Evolutionary conservation across 2,888 invertebrate genomes (phyloP), one percentile per base, ranked within the genome.

Genomic region (Chymomyza fuscimana): DNA sequence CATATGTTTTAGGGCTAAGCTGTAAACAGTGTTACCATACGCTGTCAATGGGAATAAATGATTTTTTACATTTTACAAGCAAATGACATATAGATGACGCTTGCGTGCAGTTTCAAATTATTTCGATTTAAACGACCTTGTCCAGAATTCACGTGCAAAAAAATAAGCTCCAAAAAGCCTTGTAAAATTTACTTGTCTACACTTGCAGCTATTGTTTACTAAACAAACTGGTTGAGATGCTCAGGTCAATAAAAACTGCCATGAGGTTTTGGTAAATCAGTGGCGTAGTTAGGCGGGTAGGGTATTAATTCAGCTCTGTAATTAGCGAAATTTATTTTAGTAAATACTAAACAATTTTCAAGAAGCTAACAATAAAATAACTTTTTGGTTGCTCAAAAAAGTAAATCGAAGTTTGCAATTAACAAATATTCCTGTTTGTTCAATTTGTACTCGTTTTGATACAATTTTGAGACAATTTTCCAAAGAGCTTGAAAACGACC

Each of bases 121-220:
- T 51, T 51, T 1, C 25, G 25, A 25, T 25, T 12, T 16, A 52
- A 19, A 15, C 29, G 58, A 25, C 58, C 58, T 58, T 58, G 25
- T 5, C 10, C 25, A 29, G 0, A 25, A 58, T 58, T 58, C 29
- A 58, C 58, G 58, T 58, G 58, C 58, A 25, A 22, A 58, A 32
- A 58, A 58, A 15, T 58, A 29, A 58, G 22, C 25, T 32, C 0
- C 54, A 54, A 54, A 54, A 54, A 58, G 58, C 25, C 25, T 29
- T 58, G 56, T 56, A 25, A 19, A 58, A 25, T 25, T 22, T 4
- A 7, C 22, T 19, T 54, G 54, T 54, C 54, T 22, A 15, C 54
- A 54, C 54, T 54, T 54, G 22, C 54, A 22, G 54, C 54, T 54
- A 54, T 54, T 54, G 22, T 54, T 54, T 54, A 52, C 19, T 54